A percentile compares a stretch with the other conserved stretches of the same genome.
Evolutionary conservation across 2,797 vertebrate genomes (phyloP).

Genomic region (Coregonus sp.): DNA sequence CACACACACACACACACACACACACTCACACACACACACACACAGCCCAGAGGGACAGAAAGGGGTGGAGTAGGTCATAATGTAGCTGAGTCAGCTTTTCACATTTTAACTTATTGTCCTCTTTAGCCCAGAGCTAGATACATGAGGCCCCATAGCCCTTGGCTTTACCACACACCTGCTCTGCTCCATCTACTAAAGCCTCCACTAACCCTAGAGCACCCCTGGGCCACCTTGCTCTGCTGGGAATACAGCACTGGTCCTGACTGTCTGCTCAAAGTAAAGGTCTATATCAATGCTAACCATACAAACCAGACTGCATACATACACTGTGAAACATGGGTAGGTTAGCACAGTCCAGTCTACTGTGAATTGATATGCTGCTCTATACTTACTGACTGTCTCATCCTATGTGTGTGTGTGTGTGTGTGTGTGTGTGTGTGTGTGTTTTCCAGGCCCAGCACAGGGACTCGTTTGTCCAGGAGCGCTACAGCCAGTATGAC

Average conservation of each 20-base stretch:
- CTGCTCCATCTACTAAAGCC: background rate
- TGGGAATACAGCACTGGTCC: background rate
- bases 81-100: constrained; percentile 23
- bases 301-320: background rate
- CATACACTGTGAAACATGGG: too few relatives aligned
- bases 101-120: background rate
- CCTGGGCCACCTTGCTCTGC: background rate
- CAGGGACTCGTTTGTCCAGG: constrained; percentile 90
- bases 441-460: constrained; percentile 83
- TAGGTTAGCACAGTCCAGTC: background rate
- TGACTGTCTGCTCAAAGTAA: background rate
- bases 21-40: constrained; percentile 15
- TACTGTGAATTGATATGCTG: background rate
- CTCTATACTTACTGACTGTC: constrained; percentile 3
- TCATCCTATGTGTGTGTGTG: constrained; percentile 1
- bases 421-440: constrained; percentile 9
- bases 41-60: background rate
- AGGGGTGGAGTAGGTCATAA: background rate
- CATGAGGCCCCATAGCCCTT: background rate
- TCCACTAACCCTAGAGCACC: too few relatives aligned
- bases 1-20: constrained; percentile 10
- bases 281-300: background rate
- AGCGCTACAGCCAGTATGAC: constrained; percentile 94
- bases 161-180: constrained; percentile 4
- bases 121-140: background rate